A percentile compares a stretch with the other conserved stretches of the same genome.
Evolutionary conservation across 2,888 invertebrate species (phyloP).

Genomic region (Caenorhabditis sp.): DNA sequence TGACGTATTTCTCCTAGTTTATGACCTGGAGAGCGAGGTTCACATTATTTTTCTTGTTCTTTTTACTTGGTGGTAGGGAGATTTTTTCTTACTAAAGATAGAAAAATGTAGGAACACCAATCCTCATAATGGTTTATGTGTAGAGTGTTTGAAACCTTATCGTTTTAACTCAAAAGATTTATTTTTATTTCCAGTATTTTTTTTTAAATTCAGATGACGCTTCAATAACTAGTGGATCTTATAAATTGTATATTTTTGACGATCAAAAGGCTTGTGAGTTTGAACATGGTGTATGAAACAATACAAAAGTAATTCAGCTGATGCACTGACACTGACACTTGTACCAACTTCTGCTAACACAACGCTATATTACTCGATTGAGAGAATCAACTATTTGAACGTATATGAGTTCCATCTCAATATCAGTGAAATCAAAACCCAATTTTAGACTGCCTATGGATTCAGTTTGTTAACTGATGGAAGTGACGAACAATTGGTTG

Average conservation of each 20-base stretch:
- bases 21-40: no score
- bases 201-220: not conserved
- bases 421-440: not conserved
- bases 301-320: not conserved
- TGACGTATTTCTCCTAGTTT: no score
- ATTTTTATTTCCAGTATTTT: not conserved
- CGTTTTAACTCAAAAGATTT: no score
- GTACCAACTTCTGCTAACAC: not conserved
- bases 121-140: no score
- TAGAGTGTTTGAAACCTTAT: no score
- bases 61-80: no score
- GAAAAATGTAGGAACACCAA: no score
- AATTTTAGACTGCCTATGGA: slow-evolving; percentile 22
- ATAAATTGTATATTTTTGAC: not conserved
- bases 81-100: no score
- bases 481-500: slow-evolving; percentile 7
- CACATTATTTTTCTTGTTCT: no score
- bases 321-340: not conserved
- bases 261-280: not conserved
- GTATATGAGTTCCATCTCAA: slow-evolving; percentile 3
- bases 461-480: slow-evolving; percentile 17
- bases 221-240: not conserved
- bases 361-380: slow-evolving; percentile 10
- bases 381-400: slow-evolving; percentile 16
- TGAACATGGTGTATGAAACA: not conserved